Conservation (phyloP, 2,888 invertebrate species). For the Lepetodrilus schrolli region DNA sequence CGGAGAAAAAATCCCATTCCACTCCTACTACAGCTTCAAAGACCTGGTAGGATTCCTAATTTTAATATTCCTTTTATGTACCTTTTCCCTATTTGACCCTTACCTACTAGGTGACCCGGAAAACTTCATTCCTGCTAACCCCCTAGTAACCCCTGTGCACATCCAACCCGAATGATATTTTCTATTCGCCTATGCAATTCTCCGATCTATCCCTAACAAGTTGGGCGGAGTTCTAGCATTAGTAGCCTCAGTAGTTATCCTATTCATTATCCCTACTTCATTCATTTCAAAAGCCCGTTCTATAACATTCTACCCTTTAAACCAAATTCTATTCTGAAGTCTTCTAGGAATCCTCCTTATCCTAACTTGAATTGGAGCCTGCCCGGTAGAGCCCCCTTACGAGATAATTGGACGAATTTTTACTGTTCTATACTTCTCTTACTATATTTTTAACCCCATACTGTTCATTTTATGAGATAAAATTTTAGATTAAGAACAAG, state of each 20-base stretch:
- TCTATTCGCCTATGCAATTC: constrained; percentile 86
- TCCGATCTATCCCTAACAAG: constrained; percentile 88
- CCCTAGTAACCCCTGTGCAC: constrained; percentile 83
- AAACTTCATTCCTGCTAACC: constrained; percentile 84
- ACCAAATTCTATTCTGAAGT: constrained; percentile 77
- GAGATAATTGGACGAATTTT: constrained; percentile 43
- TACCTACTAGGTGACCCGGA: constrained; percentile 82
- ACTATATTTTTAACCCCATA: constrained; percentile 30
- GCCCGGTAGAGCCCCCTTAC: constrained; percentile 82
- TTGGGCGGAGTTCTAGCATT: constrained; percentile 84
- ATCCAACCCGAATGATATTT: constrained; percentile 92
- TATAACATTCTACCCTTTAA: constrained; percentile 77
- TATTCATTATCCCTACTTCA: constrained; percentile 79
- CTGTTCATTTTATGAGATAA: constrained; percentile 1
- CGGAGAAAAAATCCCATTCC: constrained; percentile 82
- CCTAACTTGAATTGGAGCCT: constrained; percentile 84
- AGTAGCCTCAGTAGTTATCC: constrained; percentile 81
- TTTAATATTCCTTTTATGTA: constrained; percentile 76
- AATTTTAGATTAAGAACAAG: constrained; percentile 25
- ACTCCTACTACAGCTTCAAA: constrained; percentile 81
- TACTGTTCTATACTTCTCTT: constrained; percentile 48
- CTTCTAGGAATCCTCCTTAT: constrained; percentile 79
- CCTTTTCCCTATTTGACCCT: constrained; percentile 79
- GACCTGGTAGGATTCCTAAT: constrained; percentile 77
- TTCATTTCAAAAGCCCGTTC: constrained; percentile 78